Conservation (phyloP, 2,113 vertebrate genomes). For the Thalassoma bifasciatum region DNA sequence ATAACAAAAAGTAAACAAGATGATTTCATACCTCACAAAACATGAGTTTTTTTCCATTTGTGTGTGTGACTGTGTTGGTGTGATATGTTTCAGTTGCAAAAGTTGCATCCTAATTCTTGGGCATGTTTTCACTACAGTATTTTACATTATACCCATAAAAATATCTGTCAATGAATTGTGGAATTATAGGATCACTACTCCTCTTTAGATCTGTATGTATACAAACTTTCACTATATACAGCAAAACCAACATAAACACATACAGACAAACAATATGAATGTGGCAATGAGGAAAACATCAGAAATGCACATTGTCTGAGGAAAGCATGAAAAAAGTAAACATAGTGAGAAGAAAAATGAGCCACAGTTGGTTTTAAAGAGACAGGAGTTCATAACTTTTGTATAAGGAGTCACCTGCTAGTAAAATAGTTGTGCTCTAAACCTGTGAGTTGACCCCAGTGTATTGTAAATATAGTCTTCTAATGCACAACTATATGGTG, state of each 20-base stretch:
- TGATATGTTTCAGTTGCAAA: conserved; percentile 68
- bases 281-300: conserved; percentile 24
- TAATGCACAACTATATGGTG: conserved; percentile 12
- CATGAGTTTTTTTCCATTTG: conserved; percentile 27
- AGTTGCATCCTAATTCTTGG: conserved; percentile 46
- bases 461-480: conserved; percentile 11
- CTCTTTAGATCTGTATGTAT: conserved; percentile 29
- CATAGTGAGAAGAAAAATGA: not conserved
- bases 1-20: conserved; percentile 39
- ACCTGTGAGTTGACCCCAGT: conserved; percentile 10
- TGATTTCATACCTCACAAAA: conserved; percentile 37
- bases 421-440: conserved; percentile 26
- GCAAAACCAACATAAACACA: conserved; percentile 37
- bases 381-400: not conserved
- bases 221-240: conserved; percentile 49
- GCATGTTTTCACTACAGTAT: conserved; percentile 37
- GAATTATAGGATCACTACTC: conserved; percentile 31
- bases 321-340: conserved; percentile 40
- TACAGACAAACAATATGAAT: conserved; percentile 22
- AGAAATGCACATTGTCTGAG: conserved; percentile 17
- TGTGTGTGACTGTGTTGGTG: conserved; percentile 25
- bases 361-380: not conserved
- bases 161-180: conserved; percentile 26
- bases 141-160: conserved; percentile 54
- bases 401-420: conserved; percentile 7